Conservation (phyloP, 1,140 invertebrate genomes). For the Drosophila grimshawi region DNA sequence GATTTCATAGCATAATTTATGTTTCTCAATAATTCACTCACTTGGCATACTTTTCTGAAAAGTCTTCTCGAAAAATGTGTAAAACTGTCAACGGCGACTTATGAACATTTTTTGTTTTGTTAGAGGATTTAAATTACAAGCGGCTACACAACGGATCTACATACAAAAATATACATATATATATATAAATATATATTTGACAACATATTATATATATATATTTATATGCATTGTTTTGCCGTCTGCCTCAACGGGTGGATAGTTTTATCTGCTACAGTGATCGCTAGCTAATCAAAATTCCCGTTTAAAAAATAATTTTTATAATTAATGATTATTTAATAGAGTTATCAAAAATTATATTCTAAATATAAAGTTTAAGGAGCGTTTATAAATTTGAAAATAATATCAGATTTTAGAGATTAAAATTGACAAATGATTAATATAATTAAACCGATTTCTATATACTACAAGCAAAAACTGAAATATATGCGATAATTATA, state of each 20-base stretch:
- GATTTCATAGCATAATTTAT: constrained; percentile 1
- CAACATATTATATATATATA: not conserved
- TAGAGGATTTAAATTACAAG: constrained; percentile 20
- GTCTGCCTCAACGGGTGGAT: constrained; percentile 24
- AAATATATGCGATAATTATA: too few species aligned
- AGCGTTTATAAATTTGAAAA: too few species aligned
- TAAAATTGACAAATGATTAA: too few species aligned
- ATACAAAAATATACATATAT: not conserved
- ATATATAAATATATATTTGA: constrained; percentile 2
- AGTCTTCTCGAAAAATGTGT: constrained; percentile 2
- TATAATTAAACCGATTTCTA: too few species aligned
- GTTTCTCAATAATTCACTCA: not conserved
- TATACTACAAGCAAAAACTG: too few species aligned
- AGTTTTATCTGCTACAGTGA: constrained; percentile 8
- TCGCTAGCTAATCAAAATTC: not conserved
- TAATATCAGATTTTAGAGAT: too few species aligned
- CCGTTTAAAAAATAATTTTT: too few species aligned
- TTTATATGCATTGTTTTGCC: constrained; percentile 13
- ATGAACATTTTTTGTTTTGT: not conserved
- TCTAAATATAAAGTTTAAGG: too few species aligned
- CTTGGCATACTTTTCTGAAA: not conserved
- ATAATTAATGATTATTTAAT: too few species aligned
- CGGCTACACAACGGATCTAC: not conserved
- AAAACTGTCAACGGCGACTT: constrained; percentile 12
- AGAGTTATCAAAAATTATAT: too few species aligned